These are phyloP conservation scores for Chloromyia formosa DNA, from an alignment of 2,888 invertebrate genomes.

Conservation along the genomic window DNA sequence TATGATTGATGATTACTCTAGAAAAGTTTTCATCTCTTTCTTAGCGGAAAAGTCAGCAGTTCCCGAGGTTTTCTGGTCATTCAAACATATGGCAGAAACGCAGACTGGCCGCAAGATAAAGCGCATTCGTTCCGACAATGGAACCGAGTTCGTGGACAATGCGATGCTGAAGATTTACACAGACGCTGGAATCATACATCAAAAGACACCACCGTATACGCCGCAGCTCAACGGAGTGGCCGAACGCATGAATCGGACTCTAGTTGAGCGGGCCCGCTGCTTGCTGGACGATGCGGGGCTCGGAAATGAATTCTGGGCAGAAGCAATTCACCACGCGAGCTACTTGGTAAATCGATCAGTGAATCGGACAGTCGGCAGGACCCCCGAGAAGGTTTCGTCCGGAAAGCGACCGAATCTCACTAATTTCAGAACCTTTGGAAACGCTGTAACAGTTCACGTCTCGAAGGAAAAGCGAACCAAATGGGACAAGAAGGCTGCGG, in stretches of 20 bases:
- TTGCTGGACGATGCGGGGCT: constrained; percentile 48
- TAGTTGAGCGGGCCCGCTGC: not conserved
- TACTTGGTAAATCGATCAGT: not conserved
- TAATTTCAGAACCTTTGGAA: too few relatives aligned
- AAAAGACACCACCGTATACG: not conserved
- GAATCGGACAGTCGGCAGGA: too few relatives aligned
- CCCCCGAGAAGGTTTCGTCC: not conserved
- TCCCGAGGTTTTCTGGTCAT: constrained; percentile 40
- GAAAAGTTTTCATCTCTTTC: constrained; percentile 41
- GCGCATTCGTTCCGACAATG: not conserved
- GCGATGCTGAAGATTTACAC: not conserved
- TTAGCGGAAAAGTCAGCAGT: constrained; percentile 44
- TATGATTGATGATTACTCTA: constrained; percentile 47
- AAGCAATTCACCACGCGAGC: not conserved
- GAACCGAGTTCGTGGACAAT: not conserved
- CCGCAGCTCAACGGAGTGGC: constrained; percentile 17
- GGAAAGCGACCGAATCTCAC: too few relatives aligned
- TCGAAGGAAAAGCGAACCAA: not conserved
- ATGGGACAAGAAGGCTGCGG: not conserved
- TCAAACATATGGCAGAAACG: constrained; percentile 32
- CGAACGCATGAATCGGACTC: constrained; percentile 15
- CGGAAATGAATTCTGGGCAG: not conserved
- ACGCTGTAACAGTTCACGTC: too few relatives aligned
- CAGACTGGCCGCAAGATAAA: constrained; percentile 19
- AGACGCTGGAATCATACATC: not conserved